Percentiles rank a stretch among this genome's conserved stretches.
These are phyloP conservation scores for Ceratosolen fusciceps DNA, from an alignment of 1,140 invertebrate species.

Conservation along the genomic window DNA sequence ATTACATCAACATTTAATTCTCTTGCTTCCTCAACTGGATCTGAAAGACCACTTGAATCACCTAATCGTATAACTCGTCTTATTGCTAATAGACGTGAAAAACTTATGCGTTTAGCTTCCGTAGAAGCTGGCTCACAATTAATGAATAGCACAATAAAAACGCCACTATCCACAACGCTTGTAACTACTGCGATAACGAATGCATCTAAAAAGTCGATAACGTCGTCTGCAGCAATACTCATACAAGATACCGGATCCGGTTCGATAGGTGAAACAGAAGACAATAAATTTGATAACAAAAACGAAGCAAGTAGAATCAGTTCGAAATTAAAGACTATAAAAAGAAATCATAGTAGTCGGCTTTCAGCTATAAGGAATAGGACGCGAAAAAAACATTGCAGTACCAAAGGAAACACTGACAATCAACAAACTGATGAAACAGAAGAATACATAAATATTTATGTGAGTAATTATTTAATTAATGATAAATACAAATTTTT, in stretches of 20 bases:
- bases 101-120: slow-evolving; percentile 64
- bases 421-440: slow-evolving; percentile 54
- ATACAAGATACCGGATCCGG: slow-evolving; percentile 15
- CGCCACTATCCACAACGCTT: not conserved
- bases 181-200: not conserved
- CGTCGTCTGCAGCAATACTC: not conserved
- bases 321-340: slow-evolving; percentile 57
- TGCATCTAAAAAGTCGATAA: not conserved
- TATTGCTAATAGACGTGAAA: slow-evolving; percentile 65
- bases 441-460: slow-evolving; percentile 22
- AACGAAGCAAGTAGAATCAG: slow-evolving; percentile 59
- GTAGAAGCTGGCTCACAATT: slow-evolving; percentile 54
- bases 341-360: slow-evolving; percentile 58
- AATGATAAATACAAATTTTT: too few relatives aligned
- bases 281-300: slow-evolving; percentile 6
- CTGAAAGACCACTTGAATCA: slow-evolving; percentile 61
- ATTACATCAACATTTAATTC: slow-evolving; percentile 54
- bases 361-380: slow-evolving; percentile 50
- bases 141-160: not conserved
- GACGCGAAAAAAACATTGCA: slow-evolving; percentile 57
- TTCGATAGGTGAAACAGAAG: slow-evolving; percentile 43
- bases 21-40: slow-evolving; percentile 44
- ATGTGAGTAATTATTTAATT: too few relatives aligned
- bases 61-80: slow-evolving; percentile 66
- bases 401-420: slow-evolving; percentile 57